Conservation (phyloP, 2,888 invertebrate genomes). For the Agrypnus murinus region DNA sequence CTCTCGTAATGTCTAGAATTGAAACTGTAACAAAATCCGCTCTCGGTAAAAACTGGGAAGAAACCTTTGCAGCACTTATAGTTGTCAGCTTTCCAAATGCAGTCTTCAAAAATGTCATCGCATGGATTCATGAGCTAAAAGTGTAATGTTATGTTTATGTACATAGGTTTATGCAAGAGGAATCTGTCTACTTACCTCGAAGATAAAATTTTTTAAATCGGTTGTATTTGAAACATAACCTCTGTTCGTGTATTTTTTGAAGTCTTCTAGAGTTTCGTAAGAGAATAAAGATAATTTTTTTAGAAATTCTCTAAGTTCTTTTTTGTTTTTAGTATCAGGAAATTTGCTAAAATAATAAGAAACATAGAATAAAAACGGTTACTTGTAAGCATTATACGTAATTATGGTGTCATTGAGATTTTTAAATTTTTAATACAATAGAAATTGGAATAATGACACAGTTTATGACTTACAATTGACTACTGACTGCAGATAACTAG, state of each 20-base stretch:
- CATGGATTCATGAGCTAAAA: conserved; percentile 77
- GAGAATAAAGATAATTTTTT: conserved; percentile 69
- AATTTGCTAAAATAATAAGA: conserved; percentile 27
- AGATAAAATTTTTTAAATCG: conserved; percentile 59
- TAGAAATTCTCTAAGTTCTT: conserved; percentile 65
- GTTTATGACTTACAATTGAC: too few species aligned
- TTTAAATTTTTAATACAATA: too few species aligned
- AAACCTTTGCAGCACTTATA: conserved; percentile 80
- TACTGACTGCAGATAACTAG: too few species aligned
- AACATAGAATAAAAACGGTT: not conserved
- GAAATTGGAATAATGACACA: too few species aligned
- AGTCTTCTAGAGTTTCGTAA: conserved; percentile 67
- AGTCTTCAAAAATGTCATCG: conserved; percentile 76
- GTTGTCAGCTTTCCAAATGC: conserved; percentile 80
- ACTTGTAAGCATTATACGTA: too few species aligned
- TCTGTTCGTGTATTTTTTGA: conserved; percentile 57
- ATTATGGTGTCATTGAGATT: too few species aligned
- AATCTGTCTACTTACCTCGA: conserved; percentile 60
- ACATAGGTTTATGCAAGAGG: too few species aligned
- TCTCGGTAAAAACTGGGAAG: conserved; percentile 82
- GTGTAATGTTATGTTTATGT: conserved; percentile 3
- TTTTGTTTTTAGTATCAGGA: conserved; percentile 52
- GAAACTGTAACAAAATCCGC: conserved; percentile 84
- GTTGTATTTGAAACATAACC: conserved; percentile 54
- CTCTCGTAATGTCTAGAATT: conserved; percentile 78